Conservation (phyloP, 2,888 invertebrate genomes). For the Cosmopolites sordidus region DNA sequence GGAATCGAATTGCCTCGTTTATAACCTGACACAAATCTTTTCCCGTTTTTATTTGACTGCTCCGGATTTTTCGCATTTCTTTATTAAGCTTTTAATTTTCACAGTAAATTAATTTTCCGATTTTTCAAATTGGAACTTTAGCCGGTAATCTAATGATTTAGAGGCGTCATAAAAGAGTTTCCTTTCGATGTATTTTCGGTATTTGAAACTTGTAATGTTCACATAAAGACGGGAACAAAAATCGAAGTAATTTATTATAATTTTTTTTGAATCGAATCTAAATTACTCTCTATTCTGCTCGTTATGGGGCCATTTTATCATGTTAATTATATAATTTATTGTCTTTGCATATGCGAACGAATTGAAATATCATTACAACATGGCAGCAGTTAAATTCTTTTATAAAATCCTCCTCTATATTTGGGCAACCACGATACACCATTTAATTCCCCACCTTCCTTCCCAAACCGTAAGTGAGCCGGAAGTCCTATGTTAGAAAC, state of each 20-base stretch:
- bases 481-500: no score
- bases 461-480: no score
- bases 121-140: slow-evolving; percentile 58
- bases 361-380: no score
- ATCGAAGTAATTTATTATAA: neutral
- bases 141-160: slow-evolving; percentile 70
- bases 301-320: no score
- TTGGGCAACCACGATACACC: no score
- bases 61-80: neutral
- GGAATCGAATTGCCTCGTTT: neutral
- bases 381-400: no score
- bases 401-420: no score
- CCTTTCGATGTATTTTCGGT: slow-evolving; percentile 68
- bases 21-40: neutral
- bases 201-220: slow-evolving; percentile 48
- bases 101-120: slow-evolving; percentile 7
- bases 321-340: no score
- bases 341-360: no score
- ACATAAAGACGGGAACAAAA: neutral
- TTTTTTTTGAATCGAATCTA: neutral
- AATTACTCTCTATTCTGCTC: no score
- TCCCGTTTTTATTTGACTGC: neutral
- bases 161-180: slow-evolving; percentile 60
- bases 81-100: slow-evolving; percentile 7
- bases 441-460: no score